Evolutionary conservation across 2,888 invertebrate genomes (phyloP), one percentile per base, ranked within the genome.

Genomic region (Lepidochrysops patricia): DNA sequence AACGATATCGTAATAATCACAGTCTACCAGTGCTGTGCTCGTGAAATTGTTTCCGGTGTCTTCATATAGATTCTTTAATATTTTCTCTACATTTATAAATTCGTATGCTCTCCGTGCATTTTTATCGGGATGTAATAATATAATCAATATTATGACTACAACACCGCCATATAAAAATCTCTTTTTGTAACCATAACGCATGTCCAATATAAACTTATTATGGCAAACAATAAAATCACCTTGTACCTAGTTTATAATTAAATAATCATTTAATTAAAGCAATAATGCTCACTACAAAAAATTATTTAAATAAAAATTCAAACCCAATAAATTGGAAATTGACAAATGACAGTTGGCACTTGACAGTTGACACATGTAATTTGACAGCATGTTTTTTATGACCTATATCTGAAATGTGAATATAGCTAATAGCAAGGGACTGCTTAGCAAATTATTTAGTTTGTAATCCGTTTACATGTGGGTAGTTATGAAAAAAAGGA

Each of bases 21-120:
- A 88, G 57, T 82, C 75, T 35, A 72, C 68, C 57, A 76, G 61
- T 19, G 80, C 79, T 63, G 69, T 74, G 66, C 76, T 83, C 35
- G 90, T 87, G 64, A 90, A 87, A 70, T 92, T 92, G 6, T 73
- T 70, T 35, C 79, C 74, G 37, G 74, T 80, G 67, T 77, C 82
- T 67, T 79, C 75, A 49, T 84, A 74, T 61, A 91, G 75, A 60
- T 77, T 78, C 13, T 75, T 75, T 49, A 83, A 71, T 60, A 91
- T 89, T 60, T 82, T 72, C 6, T 84, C 80, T 62, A 75, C 80
- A 59, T 78, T 70, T 57, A 91, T 87, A 66, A 80, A 90, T 49
- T 88, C 84, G 70, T 91, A 91, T 32, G 67, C 70, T 50, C 75
- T 67, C 26, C 71, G 72, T 19, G 74, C 77, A 64, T 79, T 77